These are phyloP conservation scores for Coranthus polyacanthus DNA, from an alignment of 2,797 vertebrate genomes.

Conservation along the genomic window DNA sequence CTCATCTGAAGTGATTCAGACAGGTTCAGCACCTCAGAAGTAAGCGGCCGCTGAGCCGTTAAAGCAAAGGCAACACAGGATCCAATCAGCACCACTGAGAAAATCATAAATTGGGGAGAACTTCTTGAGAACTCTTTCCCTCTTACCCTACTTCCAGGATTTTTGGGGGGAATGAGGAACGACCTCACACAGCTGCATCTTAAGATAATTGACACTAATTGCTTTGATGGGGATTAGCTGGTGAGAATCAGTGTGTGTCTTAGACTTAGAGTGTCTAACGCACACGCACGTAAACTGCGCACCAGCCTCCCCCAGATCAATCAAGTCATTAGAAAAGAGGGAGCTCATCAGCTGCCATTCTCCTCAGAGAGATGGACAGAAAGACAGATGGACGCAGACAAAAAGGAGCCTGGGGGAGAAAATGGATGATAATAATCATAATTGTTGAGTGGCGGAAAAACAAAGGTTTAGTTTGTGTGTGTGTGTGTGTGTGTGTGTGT, in stretches of 20 bases:
- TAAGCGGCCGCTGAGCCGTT: slow-evolving; percentile 43
- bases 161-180: slow-evolving; percentile 50
- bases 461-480: slow-evolving; percentile 32
- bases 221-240: slow-evolving; percentile 82
- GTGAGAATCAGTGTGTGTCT: slow-evolving; percentile 71
- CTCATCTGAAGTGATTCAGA: slow-evolving; percentile 37
- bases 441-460: slow-evolving; percentile 59
- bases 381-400: slow-evolving; percentile 58
- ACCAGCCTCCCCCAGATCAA: slow-evolving; percentile 75
- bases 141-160: slow-evolving; percentile 53
- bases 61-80: slow-evolving; percentile 25
- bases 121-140: slow-evolving; percentile 39
- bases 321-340: slow-evolving; percentile 78
- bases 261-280: slow-evolving; percentile 66
- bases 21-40: slow-evolving; percentile 39
- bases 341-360: slow-evolving; percentile 78
- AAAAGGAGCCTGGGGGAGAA: slow-evolving; percentile 45
- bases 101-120: slow-evolving; percentile 52
- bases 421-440: slow-evolving; percentile 68
- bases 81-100: slow-evolving; percentile 49
- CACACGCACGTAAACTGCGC: slow-evolving; percentile 21
- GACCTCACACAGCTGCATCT: slow-evolving; percentile 78
- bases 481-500: slow-evolving; percentile 9
- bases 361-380: slow-evolving; percentile 60
- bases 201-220: slow-evolving; percentile 84